phyloP scores from a whole-genome alignment of 2,888 invertebrate species.

The Brenthis hecate region DNA sequence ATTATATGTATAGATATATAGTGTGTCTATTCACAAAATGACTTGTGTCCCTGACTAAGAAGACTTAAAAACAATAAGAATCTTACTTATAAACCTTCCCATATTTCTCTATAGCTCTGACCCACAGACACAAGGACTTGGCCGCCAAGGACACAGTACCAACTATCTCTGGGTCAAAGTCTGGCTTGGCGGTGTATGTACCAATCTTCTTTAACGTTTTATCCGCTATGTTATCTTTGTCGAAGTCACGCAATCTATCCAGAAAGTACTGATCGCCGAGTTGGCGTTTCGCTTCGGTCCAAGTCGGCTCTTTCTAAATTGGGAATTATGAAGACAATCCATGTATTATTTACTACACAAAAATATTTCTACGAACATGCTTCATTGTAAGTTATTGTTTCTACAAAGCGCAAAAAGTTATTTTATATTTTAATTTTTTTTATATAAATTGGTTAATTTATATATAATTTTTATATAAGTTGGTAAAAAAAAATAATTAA shows the following conservation, averaged over 20 bases:
- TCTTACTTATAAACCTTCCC: constrained; percentile 91
- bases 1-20: too few relatives aligned
- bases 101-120: constrained; percentile 94
- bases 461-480: too few relatives aligned
- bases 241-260: constrained; percentile 90
- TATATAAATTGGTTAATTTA: too few relatives aligned
- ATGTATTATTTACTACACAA: too few relatives aligned
- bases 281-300: constrained; percentile 93
- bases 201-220: constrained; percentile 91
- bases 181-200: constrained; percentile 89
- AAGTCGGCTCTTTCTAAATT: constrained; percentile 87
- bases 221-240: constrained; percentile 93
- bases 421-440: too few relatives aligned
- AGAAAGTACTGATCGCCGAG: constrained; percentile 91
- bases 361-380: too few relatives aligned
- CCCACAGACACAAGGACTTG: constrained; percentile 95
- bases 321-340: neutral
- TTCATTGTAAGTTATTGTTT: too few relatives aligned
- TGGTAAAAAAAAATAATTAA: too few relatives aligned
- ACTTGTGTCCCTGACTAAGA: too few relatives aligned
- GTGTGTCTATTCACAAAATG: too few relatives aligned
- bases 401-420: too few relatives aligned
- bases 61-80: neutral
- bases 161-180: constrained; percentile 94
- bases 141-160: constrained; percentile 92